Base-by-base conservation (phyloP, 1,140 invertebrate genomes). In the Carcinoscorpius rotundicauda region DNA sequence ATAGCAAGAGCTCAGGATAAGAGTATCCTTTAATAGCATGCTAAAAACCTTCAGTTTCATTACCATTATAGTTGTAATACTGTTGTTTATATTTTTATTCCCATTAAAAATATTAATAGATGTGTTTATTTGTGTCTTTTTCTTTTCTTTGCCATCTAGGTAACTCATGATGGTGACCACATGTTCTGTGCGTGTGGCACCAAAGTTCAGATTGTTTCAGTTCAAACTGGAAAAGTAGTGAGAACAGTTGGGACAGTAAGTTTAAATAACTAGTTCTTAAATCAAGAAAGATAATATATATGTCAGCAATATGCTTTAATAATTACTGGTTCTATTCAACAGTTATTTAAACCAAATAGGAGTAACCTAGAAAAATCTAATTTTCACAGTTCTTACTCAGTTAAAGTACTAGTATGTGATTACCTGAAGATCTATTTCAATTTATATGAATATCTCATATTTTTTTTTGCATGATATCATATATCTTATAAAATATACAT, bases 131-230 rank as follows among this genome's bases (percentile, higher is more conserved):
- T n/a, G 49, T 64, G 29, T 29, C 2, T 29, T 29, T 29, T 29
- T 29, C 29, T 29, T 29, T 29, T 29, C 29, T 29, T 29, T 29
- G 0, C 29, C 29, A 72, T 75, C 51, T 69, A 88, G 79, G 88
- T 89, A 85, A 84, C 83, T 60, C 71, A 76, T 64, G 82, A 91
- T 81, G 88, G 87, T 0, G 75, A 82, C 49, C 71, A 82, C 55
- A 75, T 94, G 52, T 83, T 89, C 56, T 93, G 90, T 74, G 84
- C 86, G 65, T 90, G 85, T 77, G 80, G 82, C 60, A 81, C 82
- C 59, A 78, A 78, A 61, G 79, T 94, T 10, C 83, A 87, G 70
- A 74, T 89, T 58, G 75, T 94, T 49, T 83, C 87, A 64, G 75
- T 84, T 58, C 77, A 79, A 62, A 84, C 80, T 71, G 82, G 83